These are phyloP conservation scores for Scrobipalpa atriplicella DNA, from an alignment of 2,888 invertebrate species.

Conservation along the genomic window DNA sequence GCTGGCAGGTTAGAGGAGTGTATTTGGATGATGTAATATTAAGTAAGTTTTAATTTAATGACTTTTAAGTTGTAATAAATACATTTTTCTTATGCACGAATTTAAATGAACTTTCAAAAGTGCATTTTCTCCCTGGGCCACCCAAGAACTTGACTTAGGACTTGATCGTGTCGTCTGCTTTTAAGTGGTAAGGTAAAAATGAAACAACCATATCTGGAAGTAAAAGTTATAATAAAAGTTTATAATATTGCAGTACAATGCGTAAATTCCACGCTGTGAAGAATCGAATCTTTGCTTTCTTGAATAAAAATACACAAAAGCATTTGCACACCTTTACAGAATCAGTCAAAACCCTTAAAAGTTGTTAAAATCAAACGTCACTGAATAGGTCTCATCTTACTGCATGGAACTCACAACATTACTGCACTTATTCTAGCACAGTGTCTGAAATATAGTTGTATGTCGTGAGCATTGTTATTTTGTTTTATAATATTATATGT, in stretches of 20 bases:
- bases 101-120: too few relatives aligned
- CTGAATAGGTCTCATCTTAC: not conserved
- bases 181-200: constrained; percentile 42
- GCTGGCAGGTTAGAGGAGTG: too few relatives aligned
- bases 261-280: not conserved
- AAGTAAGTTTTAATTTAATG: too few relatives aligned
- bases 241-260: constrained; percentile 39
- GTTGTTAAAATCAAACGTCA: not conserved
- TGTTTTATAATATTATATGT: constrained; percentile 53
- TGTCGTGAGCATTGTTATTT: constrained; percentile 74
- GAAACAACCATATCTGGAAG: constrained; percentile 71
- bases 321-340: not conserved
- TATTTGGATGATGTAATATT: too few relatives aligned
- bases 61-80: too few relatives aligned
- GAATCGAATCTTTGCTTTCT: not conserved
- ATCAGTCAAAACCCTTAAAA: not conserved
- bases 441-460: constrained; percentile 75
- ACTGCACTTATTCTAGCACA: constrained; percentile 73
- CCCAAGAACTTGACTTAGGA: not conserved
- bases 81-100: too few relatives aligned
- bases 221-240: constrained; percentile 83
- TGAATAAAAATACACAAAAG: not conserved
- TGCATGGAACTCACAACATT: constrained; percentile 6
- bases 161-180: too few relatives aligned
- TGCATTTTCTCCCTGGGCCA: too few relatives aligned